Conservation (phyloP, 2,113 vertebrate species). For the Petaurus breviceps region DNA sequence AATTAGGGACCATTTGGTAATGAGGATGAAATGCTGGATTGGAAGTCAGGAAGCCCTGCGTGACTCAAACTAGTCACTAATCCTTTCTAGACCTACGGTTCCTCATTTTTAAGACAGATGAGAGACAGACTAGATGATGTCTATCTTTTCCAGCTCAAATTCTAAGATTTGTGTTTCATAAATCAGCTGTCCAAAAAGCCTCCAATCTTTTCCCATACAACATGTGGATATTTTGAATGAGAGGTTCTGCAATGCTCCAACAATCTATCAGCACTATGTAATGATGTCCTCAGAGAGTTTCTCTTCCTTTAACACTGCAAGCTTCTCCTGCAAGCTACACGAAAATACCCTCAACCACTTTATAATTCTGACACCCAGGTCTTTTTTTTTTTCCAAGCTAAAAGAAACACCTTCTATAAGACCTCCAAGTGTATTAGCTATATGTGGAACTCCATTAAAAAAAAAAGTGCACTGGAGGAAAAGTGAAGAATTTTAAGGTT, state of each 20-base stretch:
- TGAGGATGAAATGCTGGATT: background rate
- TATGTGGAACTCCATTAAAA: background rate
- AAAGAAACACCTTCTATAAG: background rate
- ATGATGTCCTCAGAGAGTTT: background rate
- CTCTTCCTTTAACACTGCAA: background rate
- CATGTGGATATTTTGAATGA: background rate
- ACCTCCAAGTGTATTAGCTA: background rate
- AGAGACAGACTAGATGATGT: background rate
- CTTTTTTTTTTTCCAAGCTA: too few relatives aligned
- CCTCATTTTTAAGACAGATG: background rate
- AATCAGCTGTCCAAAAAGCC: background rate
- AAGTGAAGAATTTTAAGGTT: background rate
- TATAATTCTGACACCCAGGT: background rate
- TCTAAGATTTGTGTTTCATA: background rate
- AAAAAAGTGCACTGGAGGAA: background rate
- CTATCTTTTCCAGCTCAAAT: background rate
- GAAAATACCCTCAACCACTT: background rate
- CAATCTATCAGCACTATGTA: background rate
- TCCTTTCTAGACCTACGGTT: background rate
- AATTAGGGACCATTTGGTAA: background rate
- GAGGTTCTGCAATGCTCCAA: background rate
- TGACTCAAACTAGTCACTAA: background rate
- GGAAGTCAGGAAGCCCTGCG: background rate
- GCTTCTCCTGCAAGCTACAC: background rate
- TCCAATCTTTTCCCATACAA: background rate